Percentiles rank a stretch among this genome's conserved stretches.
Conservation (phyloP, 2,888 invertebrate species). For the Tigriopus californicus region DNA sequence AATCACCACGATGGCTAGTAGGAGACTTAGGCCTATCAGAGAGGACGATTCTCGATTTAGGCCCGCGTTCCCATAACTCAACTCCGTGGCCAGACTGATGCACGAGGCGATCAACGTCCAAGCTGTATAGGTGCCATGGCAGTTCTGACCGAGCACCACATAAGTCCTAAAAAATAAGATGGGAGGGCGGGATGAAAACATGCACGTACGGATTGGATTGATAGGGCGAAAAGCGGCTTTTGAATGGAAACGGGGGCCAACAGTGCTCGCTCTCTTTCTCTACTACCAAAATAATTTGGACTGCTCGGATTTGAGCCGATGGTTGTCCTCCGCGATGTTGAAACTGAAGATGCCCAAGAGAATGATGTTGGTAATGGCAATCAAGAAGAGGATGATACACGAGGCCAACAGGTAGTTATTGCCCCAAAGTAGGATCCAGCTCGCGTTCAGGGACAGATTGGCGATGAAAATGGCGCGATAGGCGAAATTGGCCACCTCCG, state of each 20-base stretch:
- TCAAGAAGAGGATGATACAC: not conserved
- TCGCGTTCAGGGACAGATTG: not conserved
- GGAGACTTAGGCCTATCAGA: not conserved
- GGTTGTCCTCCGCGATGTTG: not conserved
- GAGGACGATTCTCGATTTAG: not conserved
- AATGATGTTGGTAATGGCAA: not conserved
- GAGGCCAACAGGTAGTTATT: not conserved
- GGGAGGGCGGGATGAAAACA: not conserved
- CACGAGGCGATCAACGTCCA: not conserved
- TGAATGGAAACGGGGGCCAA: too few species aligned
- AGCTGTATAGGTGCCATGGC: not conserved
- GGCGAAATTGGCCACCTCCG: not conserved
- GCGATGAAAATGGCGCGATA: not conserved
- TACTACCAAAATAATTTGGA: not conserved
- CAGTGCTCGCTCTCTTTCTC: too few species aligned
- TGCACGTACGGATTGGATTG: too few species aligned
- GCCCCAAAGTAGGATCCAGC: not conserved
- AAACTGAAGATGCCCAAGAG: not conserved
- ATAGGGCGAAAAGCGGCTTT: too few species aligned
- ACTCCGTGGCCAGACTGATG: not conserved
- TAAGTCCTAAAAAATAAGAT: not conserved
- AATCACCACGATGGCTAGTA: not conserved
- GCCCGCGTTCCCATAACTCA: not conserved
- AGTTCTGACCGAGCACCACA: not conserved
- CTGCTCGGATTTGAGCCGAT: not conserved